These are phyloP conservation scores for Oryzias celebensis DNA, from an alignment of 2,113 vertebrate species.

Conservation along the genomic window DNA sequence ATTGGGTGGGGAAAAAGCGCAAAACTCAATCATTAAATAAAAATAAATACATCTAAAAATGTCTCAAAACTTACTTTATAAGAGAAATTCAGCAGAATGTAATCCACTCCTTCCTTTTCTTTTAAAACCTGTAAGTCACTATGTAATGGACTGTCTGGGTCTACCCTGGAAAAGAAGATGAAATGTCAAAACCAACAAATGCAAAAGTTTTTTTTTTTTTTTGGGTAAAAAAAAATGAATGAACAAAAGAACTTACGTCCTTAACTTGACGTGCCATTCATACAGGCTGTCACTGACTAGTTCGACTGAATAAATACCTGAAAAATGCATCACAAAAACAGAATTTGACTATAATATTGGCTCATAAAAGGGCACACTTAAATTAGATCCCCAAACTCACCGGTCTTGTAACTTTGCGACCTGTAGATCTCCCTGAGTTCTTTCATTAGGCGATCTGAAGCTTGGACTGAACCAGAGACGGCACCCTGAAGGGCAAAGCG, in stretches of 20 bases:
- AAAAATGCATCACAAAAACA: constrained; percentile 18
- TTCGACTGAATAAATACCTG: constrained; percentile 99
- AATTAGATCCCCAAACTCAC: constrained; percentile 53
- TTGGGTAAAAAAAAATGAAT: background rate
- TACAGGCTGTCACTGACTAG: constrained; percentile 96
- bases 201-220: background rate
- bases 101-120: constrained; percentile 98
- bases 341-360: no score
- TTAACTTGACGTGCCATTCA: constrained; percentile 97
- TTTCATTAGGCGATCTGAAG: constrained; percentile 98
- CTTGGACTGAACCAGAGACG: constrained; percentile 96
- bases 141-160: constrained; percentile 97
- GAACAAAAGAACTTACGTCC: constrained; percentile 85
- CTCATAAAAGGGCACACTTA: no score
- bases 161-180: constrained; percentile 80
- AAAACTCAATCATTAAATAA: background rate
- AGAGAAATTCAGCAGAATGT: constrained; percentile 98
- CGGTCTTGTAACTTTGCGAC: constrained; percentile 98
- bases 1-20: constrained; percentile 33
- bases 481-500: constrained; percentile 81
- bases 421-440: constrained; percentile 99
- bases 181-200: constrained; percentile 5
- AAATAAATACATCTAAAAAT: background rate
- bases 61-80: constrained; percentile 88
- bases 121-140: constrained; percentile 97